These are phyloP conservation scores for Hyalella azteca DNA, from an alignment of 2,888 invertebrate genomes.

Conservation along the genomic window DNA sequence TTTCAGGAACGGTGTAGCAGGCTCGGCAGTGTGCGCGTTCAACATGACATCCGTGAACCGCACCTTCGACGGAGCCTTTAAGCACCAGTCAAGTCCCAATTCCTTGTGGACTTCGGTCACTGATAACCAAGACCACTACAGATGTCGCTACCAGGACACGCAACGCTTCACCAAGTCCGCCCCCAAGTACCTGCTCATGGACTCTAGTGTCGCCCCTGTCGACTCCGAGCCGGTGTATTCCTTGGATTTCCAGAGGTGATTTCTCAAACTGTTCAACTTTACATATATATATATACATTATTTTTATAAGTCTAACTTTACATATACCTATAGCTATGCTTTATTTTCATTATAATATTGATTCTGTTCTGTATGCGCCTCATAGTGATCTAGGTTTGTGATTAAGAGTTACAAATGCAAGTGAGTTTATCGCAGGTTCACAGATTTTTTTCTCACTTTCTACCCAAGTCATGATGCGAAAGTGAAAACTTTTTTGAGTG, in stretches of 20 bases:
- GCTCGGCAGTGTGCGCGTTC: conserved; percentile 90
- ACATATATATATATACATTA: too few relatives aligned
- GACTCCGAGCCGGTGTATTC: conserved; percentile 74
- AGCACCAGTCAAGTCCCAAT: conserved; percentile 77
- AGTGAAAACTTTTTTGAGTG: too few relatives aligned
- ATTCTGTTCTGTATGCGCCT: too few relatives aligned
- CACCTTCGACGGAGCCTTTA: conserved; percentile 85
- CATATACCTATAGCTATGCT: too few relatives aligned
- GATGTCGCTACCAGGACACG: conserved; percentile 65
- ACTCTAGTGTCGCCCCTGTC: conserved; percentile 80
- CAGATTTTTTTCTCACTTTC: too few relatives aligned
- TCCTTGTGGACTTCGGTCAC: conserved; percentile 74
- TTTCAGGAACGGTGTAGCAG: conserved; percentile 81
- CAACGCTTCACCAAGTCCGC: conserved; percentile 40
- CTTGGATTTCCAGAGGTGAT: conserved; percentile 71
- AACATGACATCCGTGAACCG: conserved; percentile 80
- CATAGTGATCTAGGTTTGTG: too few relatives aligned
- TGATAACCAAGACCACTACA: conserved; percentile 68
- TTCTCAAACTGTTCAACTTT: too few relatives aligned
- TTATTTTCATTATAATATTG: too few relatives aligned
- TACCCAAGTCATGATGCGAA: too few relatives aligned
- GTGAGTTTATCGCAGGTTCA: too few relatives aligned
- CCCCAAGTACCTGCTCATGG: conserved; percentile 83
- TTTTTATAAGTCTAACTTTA: too few relatives aligned
- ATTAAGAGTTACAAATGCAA: too few relatives aligned